Percentiles rank a stretch among this genome's conserved stretches.
phyloP scores from a whole-genome alignment of 1,140 invertebrate species.

The Drosophila ercepeae region DNA sequence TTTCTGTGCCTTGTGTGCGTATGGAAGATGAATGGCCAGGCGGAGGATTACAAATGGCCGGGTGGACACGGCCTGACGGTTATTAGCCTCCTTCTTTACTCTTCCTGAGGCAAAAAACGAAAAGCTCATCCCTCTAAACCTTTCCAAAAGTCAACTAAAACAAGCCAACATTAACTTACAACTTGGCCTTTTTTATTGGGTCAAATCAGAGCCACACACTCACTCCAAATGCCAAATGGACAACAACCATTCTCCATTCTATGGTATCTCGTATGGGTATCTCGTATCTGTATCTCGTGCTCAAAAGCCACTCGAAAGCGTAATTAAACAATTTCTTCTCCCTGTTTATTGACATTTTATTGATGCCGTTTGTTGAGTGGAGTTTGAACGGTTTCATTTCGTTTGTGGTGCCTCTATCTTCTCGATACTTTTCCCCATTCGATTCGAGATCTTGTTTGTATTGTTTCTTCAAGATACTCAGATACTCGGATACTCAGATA shows the following conservation, averaged over 20 bases:
- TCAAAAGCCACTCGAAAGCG: constrained; percentile 71
- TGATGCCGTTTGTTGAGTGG: constrained; percentile 54
- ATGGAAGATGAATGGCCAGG: constrained; percentile 47
- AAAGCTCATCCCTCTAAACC: background rate
- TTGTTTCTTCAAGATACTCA: constrained; percentile 17
- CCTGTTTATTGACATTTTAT: constrained; percentile 76
- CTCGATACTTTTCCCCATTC: constrained; percentile 41
- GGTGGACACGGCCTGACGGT: constrained; percentile 48
- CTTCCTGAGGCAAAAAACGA: constrained; percentile 3
- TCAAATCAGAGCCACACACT: constrained; percentile 49
- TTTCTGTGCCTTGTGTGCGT: background rate
- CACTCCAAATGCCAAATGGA: constrained; percentile 16
- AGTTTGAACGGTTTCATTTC: constrained; percentile 44
- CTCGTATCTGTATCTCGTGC: constrained; percentile 44
- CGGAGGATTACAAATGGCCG: constrained; percentile 51
- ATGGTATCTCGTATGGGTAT: no score
- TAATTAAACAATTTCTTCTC: constrained; percentile 76
- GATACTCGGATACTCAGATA: no score
- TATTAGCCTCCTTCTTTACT: constrained; percentile 51
- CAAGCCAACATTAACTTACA: constrained; percentile 15
- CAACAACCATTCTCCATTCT: constrained; percentile 19
- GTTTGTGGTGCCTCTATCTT: constrained; percentile 27
- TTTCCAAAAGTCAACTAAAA: background rate
- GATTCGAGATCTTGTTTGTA: constrained; percentile 30
- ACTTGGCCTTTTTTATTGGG: constrained; percentile 64